Evolutionary conservation across 1,140 invertebrate species (phyloP), one percentile per base, ranked within the genome.

Genomic region (Drosophila biarmipes): DNA sequence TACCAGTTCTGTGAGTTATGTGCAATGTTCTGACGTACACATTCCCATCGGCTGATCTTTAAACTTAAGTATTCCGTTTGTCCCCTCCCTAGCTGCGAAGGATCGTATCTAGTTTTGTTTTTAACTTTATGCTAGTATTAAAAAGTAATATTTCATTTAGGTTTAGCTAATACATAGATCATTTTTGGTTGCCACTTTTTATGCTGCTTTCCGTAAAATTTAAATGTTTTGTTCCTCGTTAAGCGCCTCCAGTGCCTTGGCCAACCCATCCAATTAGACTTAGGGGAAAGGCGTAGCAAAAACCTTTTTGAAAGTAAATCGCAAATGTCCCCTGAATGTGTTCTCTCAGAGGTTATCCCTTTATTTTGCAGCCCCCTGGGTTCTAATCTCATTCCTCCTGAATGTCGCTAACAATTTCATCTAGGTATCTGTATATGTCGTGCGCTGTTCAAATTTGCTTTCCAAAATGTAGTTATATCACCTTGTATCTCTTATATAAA

Each of bases 1-100:
- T 82, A 73, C 84, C 84, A 87, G 84, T 89, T 89, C 84, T 89
- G 84, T 84, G 79, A 84, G 84, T 89, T 71, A 74, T 75, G 74
- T 86, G 69, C 77, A 75, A 79, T 73, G 61, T 54, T 59, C 43
- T 77, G 54, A 66, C 34, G 49, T 68, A 77, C 71, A 82, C 57
- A 68, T 59, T 45, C 59, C 45, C 69, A 75, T 78, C 76, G 49
- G 43, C 67, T 55, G 56, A 56, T 67, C 38, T 10, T 69, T 48
- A 27, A 71, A 67, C 66, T 45, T 46, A 66, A 48, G 52, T 67
- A 45, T 78, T 73, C 57, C 58, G 63, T 40, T 69, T 72, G 35
- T 14, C 59, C 35, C 59, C 59, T 53, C 29, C 46, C 29, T 53
- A 42, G 59, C 45, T 40, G 37, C 61, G 46, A 37, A 68, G 63